These are phyloP conservation scores for Andrena minutula DNA, from an alignment of 2,888 invertebrate species.

Conservation along the genomic window DNA sequence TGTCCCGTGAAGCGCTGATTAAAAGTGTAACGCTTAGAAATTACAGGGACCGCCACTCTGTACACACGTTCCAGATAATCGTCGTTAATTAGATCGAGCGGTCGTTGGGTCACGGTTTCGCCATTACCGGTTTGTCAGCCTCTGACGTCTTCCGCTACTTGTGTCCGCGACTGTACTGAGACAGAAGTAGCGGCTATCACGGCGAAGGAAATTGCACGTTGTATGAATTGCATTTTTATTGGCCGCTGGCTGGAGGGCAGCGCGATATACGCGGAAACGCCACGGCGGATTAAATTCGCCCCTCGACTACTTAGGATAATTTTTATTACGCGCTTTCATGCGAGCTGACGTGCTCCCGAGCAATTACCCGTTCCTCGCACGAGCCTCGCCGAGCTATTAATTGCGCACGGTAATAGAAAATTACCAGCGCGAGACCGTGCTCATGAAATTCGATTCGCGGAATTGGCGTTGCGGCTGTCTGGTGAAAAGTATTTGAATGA, in stretches of 20 bases:
- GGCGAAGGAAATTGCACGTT: constrained; percentile 42
- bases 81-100: constrained; percentile 63
- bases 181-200: background rate
- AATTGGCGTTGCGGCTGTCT: background rate
- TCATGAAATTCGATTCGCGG: constrained; percentile 3
- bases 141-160: background rate
- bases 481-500: background rate
- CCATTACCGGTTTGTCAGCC: background rate
- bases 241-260: constrained; percentile 19
- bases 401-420: constrained; percentile 34
- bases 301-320: constrained; percentile 47
- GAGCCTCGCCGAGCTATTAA: constrained; percentile 16
- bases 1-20: constrained; percentile 74
- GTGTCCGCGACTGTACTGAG: too few species aligned
- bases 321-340: constrained; percentile 67
- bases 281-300: constrained; percentile 21
- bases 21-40: constrained; percentile 77
- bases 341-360: constrained; percentile 51
- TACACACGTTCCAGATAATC: constrained; percentile 48
- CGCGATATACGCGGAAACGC: constrained; percentile 42
- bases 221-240: constrained; percentile 53
- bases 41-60: constrained; percentile 50
- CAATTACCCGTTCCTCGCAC: constrained; percentile 42
- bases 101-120: background rate
- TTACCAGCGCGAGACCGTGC: constrained; percentile 3